phyloP scores from a whole-genome alignment of 1,140 invertebrate species.

The Macrostomum lignano region DNA sequence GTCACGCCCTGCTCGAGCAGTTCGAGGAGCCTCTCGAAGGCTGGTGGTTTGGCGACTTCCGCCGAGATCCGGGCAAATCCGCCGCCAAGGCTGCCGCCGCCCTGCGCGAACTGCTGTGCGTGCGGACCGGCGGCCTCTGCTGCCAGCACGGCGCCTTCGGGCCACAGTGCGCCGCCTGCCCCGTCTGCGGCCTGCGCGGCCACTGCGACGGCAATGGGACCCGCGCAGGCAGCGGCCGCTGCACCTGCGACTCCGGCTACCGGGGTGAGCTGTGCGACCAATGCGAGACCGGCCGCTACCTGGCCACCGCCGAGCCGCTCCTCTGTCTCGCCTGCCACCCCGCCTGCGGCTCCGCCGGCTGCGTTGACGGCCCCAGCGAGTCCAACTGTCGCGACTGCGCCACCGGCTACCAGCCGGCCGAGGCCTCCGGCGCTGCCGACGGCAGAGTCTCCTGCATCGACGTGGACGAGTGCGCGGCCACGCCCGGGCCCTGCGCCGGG shows the following conservation, averaged over 20 bases:
- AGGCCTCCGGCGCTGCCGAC: too few species aligned
- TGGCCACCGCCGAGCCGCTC: background rate
- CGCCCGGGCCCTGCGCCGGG: constrained; percentile 21
- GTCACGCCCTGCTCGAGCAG: background rate
- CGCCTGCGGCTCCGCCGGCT: constrained; percentile 51
- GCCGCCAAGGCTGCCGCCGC: too few species aligned
- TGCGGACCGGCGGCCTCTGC: too few species aligned
- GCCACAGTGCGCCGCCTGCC: too few species aligned
- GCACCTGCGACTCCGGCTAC: constrained; percentile 58
- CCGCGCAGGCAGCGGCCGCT: constrained; percentile 65
- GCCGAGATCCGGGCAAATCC: too few species aligned
- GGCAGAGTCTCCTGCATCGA: constrained; percentile 59
- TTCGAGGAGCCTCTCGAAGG: constrained; percentile 1
- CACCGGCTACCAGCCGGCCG: constrained; percentile 37
- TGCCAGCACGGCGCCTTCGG: too few species aligned
- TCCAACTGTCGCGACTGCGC: constrained; percentile 64
- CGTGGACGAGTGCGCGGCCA: constrained; percentile 53
- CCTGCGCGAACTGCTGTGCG: too few species aligned
- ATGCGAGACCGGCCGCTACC: constrained; percentile 46
- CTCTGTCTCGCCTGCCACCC: constrained; percentile 27
- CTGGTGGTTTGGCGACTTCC: background rate
- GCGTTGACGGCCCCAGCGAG: constrained; percentile 58
- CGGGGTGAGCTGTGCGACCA: constrained; percentile 43
- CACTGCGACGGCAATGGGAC: constrained; percentile 47
- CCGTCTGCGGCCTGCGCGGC: too few species aligned